Percentiles rank a stretch among this genome's conserved stretches.
These are phyloP conservation scores for Frankliniella intonsa DNA, from an alignment of 2,888 invertebrate species.

Conservation along the genomic window DNA sequence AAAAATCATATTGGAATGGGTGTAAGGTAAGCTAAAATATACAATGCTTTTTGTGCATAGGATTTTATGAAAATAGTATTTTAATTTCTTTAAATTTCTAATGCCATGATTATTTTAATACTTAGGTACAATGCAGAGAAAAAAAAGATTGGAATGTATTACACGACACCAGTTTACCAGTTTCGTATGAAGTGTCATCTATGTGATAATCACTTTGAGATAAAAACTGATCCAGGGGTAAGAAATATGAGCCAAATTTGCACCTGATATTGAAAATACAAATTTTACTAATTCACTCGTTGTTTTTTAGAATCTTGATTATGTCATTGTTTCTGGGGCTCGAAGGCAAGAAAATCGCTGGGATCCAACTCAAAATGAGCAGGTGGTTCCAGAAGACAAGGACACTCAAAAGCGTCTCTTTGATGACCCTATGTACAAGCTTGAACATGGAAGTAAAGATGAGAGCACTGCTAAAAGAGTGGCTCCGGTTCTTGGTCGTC, in stretches of 20 bases:
- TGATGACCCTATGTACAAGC: constrained; percentile 95
- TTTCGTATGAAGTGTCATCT: constrained; percentile 99
- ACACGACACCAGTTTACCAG: constrained; percentile 94
- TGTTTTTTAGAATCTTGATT: constrained; percentile 80
- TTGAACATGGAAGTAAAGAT: constrained; percentile 89
- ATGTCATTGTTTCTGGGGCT: constrained; percentile 91
- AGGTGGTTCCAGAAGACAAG: constrained; percentile 87
- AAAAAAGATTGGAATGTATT: constrained; percentile 94
- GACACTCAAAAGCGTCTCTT: constrained; percentile 82
- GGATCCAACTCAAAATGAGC: constrained; percentile 95
- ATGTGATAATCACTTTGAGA: constrained; percentile 95
- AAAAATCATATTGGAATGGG: constrained; percentile 99
- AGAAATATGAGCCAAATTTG: constrained; percentile 42
- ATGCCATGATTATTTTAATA: neutral
- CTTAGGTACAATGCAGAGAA: constrained; percentile 87
- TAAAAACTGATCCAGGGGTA: constrained; percentile 96
- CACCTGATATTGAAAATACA: too few relatives aligned
- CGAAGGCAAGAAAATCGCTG: constrained; percentile 95
- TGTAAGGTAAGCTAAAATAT: constrained; percentile 56
- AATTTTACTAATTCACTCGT: constrained; percentile 28
- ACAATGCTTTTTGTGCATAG: neutral
- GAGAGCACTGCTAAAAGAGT: constrained; percentile 62
- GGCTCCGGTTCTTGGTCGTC: constrained; percentile 66
- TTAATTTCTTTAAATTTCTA: neutral
- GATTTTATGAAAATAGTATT: neutral